Evolutionary conservation across 2,113 vertebrate genomes (phyloP), one percentile per base, ranked within the genome.

Genomic region (Silurus meridionalis): DNA sequence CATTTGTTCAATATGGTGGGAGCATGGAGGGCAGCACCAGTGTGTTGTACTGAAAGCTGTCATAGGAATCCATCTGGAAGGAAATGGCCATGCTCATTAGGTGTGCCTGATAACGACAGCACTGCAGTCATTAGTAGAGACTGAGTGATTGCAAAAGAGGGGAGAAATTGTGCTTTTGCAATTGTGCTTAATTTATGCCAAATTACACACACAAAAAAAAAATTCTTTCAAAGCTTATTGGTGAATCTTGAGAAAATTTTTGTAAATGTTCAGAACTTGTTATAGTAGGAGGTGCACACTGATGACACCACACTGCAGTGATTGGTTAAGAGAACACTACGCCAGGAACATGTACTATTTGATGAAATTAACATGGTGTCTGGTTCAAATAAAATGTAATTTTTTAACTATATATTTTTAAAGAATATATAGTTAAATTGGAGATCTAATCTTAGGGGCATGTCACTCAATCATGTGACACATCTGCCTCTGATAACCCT

Each of bases 41-140:
- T 28, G 28, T 71, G 60, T 81, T 53, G 78, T 81, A 21, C 78
- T 61, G 46, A n/a, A 71, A 71, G 78, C 78, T 86, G 85, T 81
- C 85, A 55, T 78, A 60, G 23, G 9, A 55, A 52, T 58, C 78
- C 85, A 57, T 64, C 63, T 60, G 78, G 77, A 80, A 80, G 77
- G 77, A 15, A 46, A 58, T 60, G 17, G 28, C 71, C 60, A 52
- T 55, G 53, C 50, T 55, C 25, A 37, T 86, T 55, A 57, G 84
- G 63, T 58, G 84, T 23, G 10, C 53, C 19, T 37, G 60, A 4
- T 83, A 60, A 83, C 28, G 67, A 60, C 82, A 9, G 8, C 53
- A 11, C 55, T 74, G 52, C 67, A 23, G 46, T 21, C 71, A 74
- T 78, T 57, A 78, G 5, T 52, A 28, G 23, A 7, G 75, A 57